Base-by-base conservation (phyloP, 1,140 invertebrate genomes). In the Caenorhabditis tropicalis region DNA sequence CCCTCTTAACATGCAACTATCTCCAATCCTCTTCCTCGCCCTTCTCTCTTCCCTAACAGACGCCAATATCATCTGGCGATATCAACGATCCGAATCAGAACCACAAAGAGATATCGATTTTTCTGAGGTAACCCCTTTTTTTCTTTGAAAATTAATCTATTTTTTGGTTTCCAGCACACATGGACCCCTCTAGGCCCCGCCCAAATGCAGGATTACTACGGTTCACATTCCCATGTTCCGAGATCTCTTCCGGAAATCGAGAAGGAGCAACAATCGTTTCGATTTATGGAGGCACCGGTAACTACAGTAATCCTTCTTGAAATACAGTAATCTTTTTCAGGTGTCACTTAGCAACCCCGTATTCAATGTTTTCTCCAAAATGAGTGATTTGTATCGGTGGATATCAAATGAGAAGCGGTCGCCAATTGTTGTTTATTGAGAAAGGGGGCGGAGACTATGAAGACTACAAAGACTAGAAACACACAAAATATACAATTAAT, bases 151-250 rank as follows among this genome's bases (percentile, higher is more conserved):
- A n/a, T n/a, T n/a, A n/a, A n/a, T n/a, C n/a, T n/a, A n/a, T n/a
- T 4, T 1, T 1, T 9, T 0, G 29, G 19, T 74, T 74, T 70
- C 1, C n/a, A 74, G 65, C 65, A 74, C n/a, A 74, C 65, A 5
- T 74, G 65, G 65, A 74, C 65, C 16, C 36, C 36, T 1, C 36
- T 74, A 24, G 65, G 65, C 36, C 65, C 65, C n/a, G 65, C 65
- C n/a, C 65, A 74, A 46, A 74, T 74, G 65, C 65, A 74, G 15
- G 65, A 74, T 10, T 74, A 74, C 65, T 74, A 74, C 36, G 65
- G 65, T 33, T 5, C n/a, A 3, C 65, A 46, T 21, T 39, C 65
- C 6, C 65, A 74, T 12, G 36, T 21, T 10, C 36, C 33, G 12
- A 43, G 65, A 24, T 74, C 65, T 3, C n/a, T 74, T 4, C 65